Percentiles rank a stretch among this genome's conserved stretches.
Conservation (phyloP, 2,113 vertebrate genomes). For the Spea multiplicata region DNA sequence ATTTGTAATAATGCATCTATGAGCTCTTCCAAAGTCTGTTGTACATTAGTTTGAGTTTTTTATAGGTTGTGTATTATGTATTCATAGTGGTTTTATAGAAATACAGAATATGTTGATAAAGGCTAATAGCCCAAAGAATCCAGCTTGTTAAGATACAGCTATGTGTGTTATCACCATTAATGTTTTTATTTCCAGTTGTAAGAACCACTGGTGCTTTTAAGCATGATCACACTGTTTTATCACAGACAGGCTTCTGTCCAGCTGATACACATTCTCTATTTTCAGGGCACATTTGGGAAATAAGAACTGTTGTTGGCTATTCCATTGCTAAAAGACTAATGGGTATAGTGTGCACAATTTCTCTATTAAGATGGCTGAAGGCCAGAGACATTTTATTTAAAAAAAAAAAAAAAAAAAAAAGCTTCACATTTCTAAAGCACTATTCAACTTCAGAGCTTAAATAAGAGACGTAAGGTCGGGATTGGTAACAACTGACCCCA, state of each 20-base stretch:
- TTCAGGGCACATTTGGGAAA: conserved; percentile 38
- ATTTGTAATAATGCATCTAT: too few relatives aligned
- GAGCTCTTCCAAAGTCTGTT: too few relatives aligned
- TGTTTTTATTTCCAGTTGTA: conserved; percentile 35
- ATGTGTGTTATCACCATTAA: not conserved
- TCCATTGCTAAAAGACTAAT: conserved; percentile 34
- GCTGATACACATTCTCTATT: conserved; percentile 25
- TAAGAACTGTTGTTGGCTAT: conserved; percentile 34
- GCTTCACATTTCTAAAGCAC: not conserved
- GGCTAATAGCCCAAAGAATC: too few relatives aligned
- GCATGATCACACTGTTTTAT: conserved; percentile 30
- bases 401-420: conserved; percentile 3
- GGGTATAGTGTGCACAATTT: conserved; percentile 25
- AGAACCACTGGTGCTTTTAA: conserved; percentile 19
- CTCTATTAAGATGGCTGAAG: conserved; percentile 26
- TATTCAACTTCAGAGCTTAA: too few relatives aligned
- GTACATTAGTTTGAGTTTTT: too few relatives aligned
- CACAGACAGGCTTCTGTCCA: conserved; percentile 29
- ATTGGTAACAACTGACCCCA: too few relatives aligned
- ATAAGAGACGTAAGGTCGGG: too few relatives aligned
- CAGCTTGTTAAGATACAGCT: not conserved
- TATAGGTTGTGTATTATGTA: too few relatives aligned
- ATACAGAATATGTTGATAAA: too few relatives aligned
- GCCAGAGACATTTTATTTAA: conserved; percentile 29
- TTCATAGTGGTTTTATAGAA: too few relatives aligned